Percentiles rank a stretch among this genome's conserved stretches.
Conservation (phyloP, 2,797 vertebrate species). For the Notolepis coatsorum region DNA sequence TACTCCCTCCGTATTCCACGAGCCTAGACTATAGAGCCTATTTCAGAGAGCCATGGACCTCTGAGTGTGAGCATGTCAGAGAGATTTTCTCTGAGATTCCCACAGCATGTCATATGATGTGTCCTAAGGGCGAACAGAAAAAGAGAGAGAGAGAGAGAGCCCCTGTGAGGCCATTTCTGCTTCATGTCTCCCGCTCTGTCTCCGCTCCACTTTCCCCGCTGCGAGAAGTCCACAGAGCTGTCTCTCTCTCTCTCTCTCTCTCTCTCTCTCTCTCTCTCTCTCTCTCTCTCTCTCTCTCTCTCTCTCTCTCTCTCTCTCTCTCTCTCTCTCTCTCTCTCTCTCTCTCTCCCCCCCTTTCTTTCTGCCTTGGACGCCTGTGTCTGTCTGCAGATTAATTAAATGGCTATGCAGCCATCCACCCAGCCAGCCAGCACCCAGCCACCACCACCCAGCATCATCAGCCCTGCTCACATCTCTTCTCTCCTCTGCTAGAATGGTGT, state of each 20-base stretch:
- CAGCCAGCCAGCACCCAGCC: conserved; percentile 64
- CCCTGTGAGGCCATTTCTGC: conserved; percentile 38
- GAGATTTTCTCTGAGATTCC: conserved; percentile 39
- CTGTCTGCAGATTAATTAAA: conserved; percentile 80
- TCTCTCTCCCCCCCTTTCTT: neutral
- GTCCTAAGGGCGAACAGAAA: conserved; percentile 50
- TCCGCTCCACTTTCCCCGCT: neutral
- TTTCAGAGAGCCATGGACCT: conserved; percentile 27
- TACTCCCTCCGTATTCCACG: conserved; percentile 12
- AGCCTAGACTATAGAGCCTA: conserved; percentile 28
- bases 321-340: conserved; percentile 22
- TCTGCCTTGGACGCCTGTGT: conserved; percentile 42
- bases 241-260: conserved; percentile 32
- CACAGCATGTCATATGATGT: conserved; percentile 45
- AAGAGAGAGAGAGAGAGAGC: conserved; percentile 60
- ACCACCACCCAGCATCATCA: conserved; percentile 65
- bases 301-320: conserved; percentile 7
- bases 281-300: conserved; percentile 13
- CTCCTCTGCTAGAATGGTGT: conserved; percentile 38
- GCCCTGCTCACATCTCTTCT: conserved; percentile 35
- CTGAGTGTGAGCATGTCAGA: conserved; percentile 26
- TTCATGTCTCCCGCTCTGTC: conserved; percentile 11
- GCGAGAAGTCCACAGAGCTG: neutral
- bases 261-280: conserved; percentile 40
- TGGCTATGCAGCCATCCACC: conserved; percentile 61